A percentile compares a stretch with the other conserved stretches of the same genome.
Conservation (phyloP, 1,140 invertebrate species). For the Pteromalus puparum region DNA sequence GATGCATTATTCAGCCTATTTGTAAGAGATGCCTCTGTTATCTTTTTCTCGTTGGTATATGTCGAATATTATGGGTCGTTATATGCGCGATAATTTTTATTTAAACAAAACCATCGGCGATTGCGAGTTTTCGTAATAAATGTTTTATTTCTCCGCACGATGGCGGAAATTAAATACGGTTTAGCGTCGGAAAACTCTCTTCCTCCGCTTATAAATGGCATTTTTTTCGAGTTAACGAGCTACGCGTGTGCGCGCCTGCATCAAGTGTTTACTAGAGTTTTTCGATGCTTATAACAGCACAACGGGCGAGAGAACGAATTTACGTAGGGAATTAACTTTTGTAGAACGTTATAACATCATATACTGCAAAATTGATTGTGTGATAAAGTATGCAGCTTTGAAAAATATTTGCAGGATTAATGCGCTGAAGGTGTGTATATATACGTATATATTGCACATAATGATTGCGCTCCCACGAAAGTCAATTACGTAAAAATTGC, state of each 20-base stretch:
- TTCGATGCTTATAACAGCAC: no score
- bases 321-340: no score
- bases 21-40: no score
- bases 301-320: no score
- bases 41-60: no score
- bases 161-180: background rate
- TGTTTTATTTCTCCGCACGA: background rate
- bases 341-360: no score
- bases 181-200: background rate
- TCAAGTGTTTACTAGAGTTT: background rate
- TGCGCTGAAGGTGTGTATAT: no score
- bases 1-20: no score
- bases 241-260: background rate
- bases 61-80: no score
- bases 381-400: background rate
- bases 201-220: slow-evolving; percentile 7
- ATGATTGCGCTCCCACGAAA: slow-evolving; percentile 31
- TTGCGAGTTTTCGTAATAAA: background rate
- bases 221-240: background rate
- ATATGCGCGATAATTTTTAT: no score
- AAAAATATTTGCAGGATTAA: slow-evolving; percentile 23
- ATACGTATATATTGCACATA: background rate
- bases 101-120: no score
- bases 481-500: slow-evolving; percentile 33
- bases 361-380: background rate